Percentiles rank a stretch among this genome's conserved stretches.
Evolutionary conservation across 2,113 vertebrate genomes (phyloP).

Genomic region (Burhinus oedicnemus): DNA sequence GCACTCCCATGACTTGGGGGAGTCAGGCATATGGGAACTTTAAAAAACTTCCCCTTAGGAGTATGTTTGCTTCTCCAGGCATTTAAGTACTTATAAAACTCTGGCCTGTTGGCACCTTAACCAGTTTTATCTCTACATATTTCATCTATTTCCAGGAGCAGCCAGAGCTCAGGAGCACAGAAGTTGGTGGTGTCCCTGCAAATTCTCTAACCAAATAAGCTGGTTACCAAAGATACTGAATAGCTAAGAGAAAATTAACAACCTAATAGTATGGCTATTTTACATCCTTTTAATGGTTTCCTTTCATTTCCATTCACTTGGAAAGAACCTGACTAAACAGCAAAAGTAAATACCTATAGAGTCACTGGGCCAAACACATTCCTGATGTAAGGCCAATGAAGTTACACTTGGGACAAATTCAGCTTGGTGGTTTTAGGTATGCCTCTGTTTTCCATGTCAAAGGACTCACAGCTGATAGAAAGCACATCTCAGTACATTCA

Average conservation of each 20-base stretch:
- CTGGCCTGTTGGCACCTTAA: background rate
- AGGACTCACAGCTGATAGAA: background rate
- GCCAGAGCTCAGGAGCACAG: background rate
- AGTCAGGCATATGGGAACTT: background rate
- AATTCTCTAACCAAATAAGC: background rate
- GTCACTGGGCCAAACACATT: background rate
- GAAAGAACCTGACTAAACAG: background rate
- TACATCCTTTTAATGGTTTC: background rate
- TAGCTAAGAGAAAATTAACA: background rate
- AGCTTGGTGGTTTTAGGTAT: background rate
- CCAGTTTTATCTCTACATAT: background rate
- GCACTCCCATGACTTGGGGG: background rate
- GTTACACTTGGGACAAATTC: background rate
- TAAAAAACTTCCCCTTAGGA: background rate
- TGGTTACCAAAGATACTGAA: background rate
- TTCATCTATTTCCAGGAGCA: background rate
- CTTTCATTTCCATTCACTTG: conserved; percentile 16
- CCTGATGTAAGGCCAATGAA: background rate
- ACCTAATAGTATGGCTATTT: background rate
- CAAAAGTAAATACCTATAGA: background rate
- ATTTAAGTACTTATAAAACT: background rate
- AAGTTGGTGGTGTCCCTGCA: background rate
- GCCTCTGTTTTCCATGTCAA: background rate
- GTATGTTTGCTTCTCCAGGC: background rate
- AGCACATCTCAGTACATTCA: background rate